Evolutionary conservation across 2,113 vertebrate genomes (phyloP), one percentile per base, ranked within the genome.

Genomic region (Cyprinodon brontotheroides): DNA sequence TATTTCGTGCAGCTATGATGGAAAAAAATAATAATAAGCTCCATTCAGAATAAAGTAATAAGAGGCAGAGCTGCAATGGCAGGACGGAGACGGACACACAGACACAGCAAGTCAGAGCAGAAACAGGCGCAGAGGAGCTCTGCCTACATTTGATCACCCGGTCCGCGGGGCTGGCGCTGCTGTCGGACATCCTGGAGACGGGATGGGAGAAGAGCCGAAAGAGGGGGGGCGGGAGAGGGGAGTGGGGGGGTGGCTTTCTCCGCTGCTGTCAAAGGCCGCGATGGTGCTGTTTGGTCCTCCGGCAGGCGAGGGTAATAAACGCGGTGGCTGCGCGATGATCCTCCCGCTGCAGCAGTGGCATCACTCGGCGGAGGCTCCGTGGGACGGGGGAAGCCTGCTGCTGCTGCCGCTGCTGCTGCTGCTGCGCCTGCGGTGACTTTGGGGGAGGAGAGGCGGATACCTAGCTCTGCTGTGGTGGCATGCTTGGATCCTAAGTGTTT

Each of bases 111-210:
- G 64, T 70, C 41, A 60, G 17, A 67, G 77, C 45, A 74, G 79
- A 41, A 79, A 67, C 17, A 72, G 87, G 82, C 79, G 71, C 74
- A 75, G 68, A 87, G 78, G 72, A 78, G 70, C 68, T 65, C 68
- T 91, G 91, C 94, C 92, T 92, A 95, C 94, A 92, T 94, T 94
- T 94, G 88, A 94, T 92, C 90, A 89, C 66, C 90, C 93, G 92
- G 80, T 95, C 93, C 75, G 90, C 29, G 80, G 93, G 87, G 89
- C 91, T 92, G 89, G 92, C 90, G 92, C 74, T 93, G 91, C 90
- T 62, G 91, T 89, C 92, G 91, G 94, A 94, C 94, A 95, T 95
- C 93, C 91, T 93, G 92, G 90, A 86, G 61, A 80, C 81, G 86
- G 90, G 83, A 90, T 82, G 76, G 78, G 84, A 87, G 64, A 86